A percentile compares a stretch with the other conserved stretches of the same genome.
These are phyloP conservation scores for Glossophaga mutica DNA, from an alignment of 2,797 vertebrate species.

Conservation along the genomic window DNA sequence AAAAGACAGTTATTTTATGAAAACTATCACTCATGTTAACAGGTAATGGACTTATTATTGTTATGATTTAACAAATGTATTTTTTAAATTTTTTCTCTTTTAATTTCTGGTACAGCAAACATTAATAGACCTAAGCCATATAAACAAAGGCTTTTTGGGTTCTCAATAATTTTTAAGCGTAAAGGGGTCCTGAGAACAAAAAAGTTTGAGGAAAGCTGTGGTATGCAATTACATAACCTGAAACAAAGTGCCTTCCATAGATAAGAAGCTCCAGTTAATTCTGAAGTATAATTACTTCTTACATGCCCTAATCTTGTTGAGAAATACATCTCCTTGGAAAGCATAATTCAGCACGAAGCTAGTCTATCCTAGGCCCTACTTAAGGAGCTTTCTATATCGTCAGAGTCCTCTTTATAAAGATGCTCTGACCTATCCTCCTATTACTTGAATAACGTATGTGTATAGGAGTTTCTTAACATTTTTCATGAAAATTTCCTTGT, in stretches of 20 bases:
- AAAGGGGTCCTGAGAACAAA: conserved; percentile 31
- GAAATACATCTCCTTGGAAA: conserved; percentile 50
- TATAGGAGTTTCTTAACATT: neutral
- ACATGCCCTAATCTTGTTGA: conserved; percentile 35
- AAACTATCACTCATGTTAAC: conserved; percentile 15
- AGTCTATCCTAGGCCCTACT: neutral
- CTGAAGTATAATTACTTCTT: conserved; percentile 53
- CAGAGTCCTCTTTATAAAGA: conserved; percentile 35
- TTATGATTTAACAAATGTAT: conserved; percentile 4
- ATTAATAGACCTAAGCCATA: neutral
- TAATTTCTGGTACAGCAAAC: neutral
- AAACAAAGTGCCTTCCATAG: neutral
- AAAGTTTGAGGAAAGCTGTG: neutral
- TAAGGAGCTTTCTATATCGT: conserved; percentile 45
- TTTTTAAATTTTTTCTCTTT: neutral
- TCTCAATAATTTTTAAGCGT: conserved; percentile 21
- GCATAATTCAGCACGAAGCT: conserved; percentile 56
- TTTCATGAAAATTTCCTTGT: neutral
- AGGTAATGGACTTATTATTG: neutral
- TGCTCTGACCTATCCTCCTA: neutral
- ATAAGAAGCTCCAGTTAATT: conserved; percentile 45
- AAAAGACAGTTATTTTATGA: conserved; percentile 30
- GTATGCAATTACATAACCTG: conserved; percentile 42
- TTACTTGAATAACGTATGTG: neutral
- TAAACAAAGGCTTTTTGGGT: neutral